These are phyloP conservation scores for Scomber scombrus DNA, from an alignment of 2,113 vertebrate genomes.

Conservation along the genomic window DNA sequence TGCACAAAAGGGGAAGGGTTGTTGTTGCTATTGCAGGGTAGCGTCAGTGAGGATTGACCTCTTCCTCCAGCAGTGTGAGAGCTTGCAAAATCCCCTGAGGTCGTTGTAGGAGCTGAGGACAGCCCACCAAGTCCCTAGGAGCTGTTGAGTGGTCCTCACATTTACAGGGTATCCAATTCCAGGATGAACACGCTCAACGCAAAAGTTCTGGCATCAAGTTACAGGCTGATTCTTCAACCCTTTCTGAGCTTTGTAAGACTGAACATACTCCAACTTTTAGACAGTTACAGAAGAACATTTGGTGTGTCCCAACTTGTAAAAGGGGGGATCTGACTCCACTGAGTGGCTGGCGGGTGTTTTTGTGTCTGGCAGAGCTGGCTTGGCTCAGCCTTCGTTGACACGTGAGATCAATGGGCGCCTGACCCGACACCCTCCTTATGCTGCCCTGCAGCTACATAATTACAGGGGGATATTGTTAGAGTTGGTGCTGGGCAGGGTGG, in stretches of 20 bases:
- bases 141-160: constrained; percentile 35
- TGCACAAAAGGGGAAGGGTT: constrained; percentile 60
- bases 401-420: constrained; percentile 61
- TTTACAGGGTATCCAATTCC: constrained; percentile 48
- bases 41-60: constrained; percentile 54
- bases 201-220: constrained; percentile 17
- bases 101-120: constrained; percentile 51
- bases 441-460: constrained; percentile 58
- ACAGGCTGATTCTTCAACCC: constrained; percentile 1
- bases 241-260: constrained; percentile 1
- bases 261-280: constrained; percentile 1
- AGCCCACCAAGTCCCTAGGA: constrained; percentile 51
- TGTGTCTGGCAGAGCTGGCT: constrained; percentile 54
- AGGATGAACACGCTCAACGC: neutral
- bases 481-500: constrained; percentile 47
- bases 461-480: constrained; percentile 70
- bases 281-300: neutral
- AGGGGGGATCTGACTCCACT: constrained; percentile 36
- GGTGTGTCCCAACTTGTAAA: constrained; percentile 45
- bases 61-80: constrained; percentile 54
- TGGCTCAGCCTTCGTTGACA: constrained; percentile 62
- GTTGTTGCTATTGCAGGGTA: constrained; percentile 36
- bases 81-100: constrained; percentile 58
- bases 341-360: constrained; percentile 59
- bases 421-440: constrained; percentile 60